Evolutionary conservation across 2,113 vertebrate genomes (phyloP).

Genomic region (Lontra canadensis): DNA sequence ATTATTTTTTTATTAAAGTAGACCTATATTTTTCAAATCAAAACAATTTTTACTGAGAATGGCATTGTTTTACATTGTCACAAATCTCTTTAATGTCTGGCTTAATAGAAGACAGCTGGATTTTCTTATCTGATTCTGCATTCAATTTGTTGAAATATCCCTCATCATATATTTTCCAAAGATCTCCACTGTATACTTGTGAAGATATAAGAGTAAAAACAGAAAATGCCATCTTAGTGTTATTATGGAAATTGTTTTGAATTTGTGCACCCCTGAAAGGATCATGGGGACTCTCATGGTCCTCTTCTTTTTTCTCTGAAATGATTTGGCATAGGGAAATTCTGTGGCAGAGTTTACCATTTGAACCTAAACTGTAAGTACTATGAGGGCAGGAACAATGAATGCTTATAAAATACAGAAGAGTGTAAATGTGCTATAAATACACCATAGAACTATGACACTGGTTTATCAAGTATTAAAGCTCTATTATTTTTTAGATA

Average conservation of each 20-base stretch:
- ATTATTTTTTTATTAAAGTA: neutral
- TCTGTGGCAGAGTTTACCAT: neutral
- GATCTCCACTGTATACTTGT: neutral
- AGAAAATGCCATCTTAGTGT: neutral
- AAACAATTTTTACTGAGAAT: constrained; percentile 40
- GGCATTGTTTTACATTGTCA: constrained; percentile 33
- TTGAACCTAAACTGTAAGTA: neutral
- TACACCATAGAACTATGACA: neutral
- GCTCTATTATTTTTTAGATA: neutral
- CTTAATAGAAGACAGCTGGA: constrained; percentile 42
- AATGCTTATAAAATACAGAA: neutral
- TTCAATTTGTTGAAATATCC: constrained; percentile 48
- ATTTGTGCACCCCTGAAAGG: neutral
- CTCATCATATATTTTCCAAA: neutral
- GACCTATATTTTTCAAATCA: neutral
- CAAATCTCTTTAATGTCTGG: constrained; percentile 18
- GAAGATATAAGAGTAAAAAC: neutral
- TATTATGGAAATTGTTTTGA: neutral
- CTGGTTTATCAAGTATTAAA: neutral
- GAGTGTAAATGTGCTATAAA: neutral
- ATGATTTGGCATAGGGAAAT: neutral
- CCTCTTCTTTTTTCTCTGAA: neutral
- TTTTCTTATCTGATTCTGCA: constrained; percentile 56
- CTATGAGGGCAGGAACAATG: neutral
- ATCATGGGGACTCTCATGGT: neutral